Conservation (phyloP, 2,888 invertebrate species). For the Himalopsyche japonica region DNA sequence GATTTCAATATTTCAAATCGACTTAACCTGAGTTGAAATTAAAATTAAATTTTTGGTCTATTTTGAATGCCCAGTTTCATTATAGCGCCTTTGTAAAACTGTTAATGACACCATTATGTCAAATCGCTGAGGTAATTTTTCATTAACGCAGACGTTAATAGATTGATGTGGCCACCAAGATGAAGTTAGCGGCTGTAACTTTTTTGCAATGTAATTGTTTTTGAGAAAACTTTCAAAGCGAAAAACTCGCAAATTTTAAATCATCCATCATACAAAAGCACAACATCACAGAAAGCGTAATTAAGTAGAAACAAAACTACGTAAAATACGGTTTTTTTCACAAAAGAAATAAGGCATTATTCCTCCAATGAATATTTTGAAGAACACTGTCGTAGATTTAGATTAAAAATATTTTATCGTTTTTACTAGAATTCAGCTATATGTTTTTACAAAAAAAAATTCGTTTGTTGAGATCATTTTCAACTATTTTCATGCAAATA, state of each 20-base stretch:
- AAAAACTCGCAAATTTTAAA: constrained; percentile 17
- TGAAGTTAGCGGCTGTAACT: constrained; percentile 23
- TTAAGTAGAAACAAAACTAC: constrained; percentile 24
- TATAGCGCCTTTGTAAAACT: constrained; percentile 9
- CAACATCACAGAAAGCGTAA: constrained; percentile 27
- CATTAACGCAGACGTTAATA: constrained; percentile 32
- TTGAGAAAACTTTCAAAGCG: constrained; percentile 21
- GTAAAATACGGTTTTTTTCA: constrained; percentile 4
- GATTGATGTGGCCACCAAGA: constrained; percentile 30
- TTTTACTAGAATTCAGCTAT: too few relatives aligned
- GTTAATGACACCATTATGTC: constrained; percentile 38
- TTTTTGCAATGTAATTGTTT: constrained; percentile 40
- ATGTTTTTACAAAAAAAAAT: too few relatives aligned
- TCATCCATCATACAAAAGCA: constrained; percentile 33
- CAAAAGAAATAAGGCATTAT: too few relatives aligned
- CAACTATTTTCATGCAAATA: too few relatives aligned
- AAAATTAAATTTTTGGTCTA: neutral
- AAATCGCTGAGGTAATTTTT: constrained; percentile 34
- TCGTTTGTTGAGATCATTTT: too few relatives aligned
- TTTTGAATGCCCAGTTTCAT: constrained; percentile 13
- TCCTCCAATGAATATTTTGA: too few relatives aligned
- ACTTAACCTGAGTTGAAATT: neutral
- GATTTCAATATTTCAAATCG: neutral
- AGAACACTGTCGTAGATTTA: too few relatives aligned
- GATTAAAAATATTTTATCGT: too few relatives aligned